These are phyloP conservation scores for Microhierax caerulescens DNA, from an alignment of 2,797 vertebrate species.

Conservation along the genomic window DNA sequence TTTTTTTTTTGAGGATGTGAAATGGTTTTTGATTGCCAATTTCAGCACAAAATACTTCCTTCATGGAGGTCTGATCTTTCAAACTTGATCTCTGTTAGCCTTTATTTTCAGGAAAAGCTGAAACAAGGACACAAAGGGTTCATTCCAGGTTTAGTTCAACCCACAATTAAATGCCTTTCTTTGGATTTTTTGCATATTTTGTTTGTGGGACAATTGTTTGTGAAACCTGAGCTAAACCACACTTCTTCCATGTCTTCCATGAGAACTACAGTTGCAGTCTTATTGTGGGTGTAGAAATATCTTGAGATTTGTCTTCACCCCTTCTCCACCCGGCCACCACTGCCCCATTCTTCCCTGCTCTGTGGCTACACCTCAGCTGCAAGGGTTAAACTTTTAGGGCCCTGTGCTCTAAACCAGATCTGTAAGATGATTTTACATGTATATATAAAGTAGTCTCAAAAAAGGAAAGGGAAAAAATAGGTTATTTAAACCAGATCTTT, in stretches of 20 bases:
- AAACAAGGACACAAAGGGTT: not conserved
- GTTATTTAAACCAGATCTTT: not conserved
- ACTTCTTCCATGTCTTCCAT: accelerated
- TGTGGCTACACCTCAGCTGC: accelerated
- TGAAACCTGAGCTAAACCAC: not conserved
- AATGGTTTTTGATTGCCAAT: slow-evolving; percentile 27
- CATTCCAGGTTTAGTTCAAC: not conserved
- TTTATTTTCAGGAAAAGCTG: not conserved
- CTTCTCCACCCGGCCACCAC: not conserved
- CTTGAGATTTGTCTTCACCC: not conserved
- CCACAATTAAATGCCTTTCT: not conserved
- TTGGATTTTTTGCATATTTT: not conserved
- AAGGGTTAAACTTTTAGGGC: not conserved
- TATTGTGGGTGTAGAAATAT: accelerated
- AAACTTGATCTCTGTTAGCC: not conserved
- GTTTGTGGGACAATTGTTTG: not conserved
- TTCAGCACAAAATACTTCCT: not conserved
- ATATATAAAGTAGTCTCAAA: too few species aligned
- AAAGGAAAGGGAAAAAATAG: not conserved
- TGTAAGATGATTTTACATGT: accelerated
- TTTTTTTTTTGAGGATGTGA: not conserved
- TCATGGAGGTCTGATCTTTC: not conserved
- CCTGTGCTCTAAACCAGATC: not conserved
- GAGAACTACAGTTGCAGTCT: not conserved
- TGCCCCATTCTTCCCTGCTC: not conserved